Percentiles rank a stretch among this genome's conserved stretches.
Evolutionary conservation across 2,888 invertebrate genomes (phyloP).

Genomic region (Melanostoma mellinum): DNA sequence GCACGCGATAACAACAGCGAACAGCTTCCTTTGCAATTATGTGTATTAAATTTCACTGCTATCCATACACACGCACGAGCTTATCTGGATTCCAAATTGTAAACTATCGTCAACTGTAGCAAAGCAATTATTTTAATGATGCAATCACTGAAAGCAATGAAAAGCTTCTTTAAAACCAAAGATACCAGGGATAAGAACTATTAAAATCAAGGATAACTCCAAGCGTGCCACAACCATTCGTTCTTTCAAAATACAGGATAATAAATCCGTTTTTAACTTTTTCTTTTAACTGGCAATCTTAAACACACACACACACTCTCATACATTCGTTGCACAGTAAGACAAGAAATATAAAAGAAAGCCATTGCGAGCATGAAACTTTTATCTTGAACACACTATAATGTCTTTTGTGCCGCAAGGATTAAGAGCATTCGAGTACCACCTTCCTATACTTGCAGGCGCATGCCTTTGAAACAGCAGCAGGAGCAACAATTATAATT

Average conservation of each 20-base stretch:
- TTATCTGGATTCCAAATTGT: conserved; percentile 15
- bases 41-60: too few species aligned
- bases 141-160: conserved; percentile 1
- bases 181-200: not conserved
- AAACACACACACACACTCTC: too few species aligned
- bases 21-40: too few species aligned
- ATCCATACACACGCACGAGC: not conserved
- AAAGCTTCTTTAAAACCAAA: conserved; percentile 13
- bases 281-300: too few species aligned
- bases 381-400: not conserved
- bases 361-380: too few species aligned
- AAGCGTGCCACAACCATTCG: not conserved
- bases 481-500: conserved; percentile 49
- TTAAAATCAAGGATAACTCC: not conserved
- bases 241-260: not conserved
- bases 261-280: too few species aligned
- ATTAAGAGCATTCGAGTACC: not conserved
- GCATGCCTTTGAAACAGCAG: conserved; percentile 5
- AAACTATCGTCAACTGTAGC: conserved; percentile 30
- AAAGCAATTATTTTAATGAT: conserved; percentile 22
- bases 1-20: too few species aligned
- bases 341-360: too few species aligned
- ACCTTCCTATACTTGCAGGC: not conserved
- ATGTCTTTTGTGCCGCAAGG: too few species aligned
- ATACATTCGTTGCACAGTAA: too few species aligned